Evolutionary conservation across 2,888 invertebrate species (phyloP), one percentile per base, ranked within the genome.

Genomic region (Hydrotaea cyrtoneurina): DNA sequence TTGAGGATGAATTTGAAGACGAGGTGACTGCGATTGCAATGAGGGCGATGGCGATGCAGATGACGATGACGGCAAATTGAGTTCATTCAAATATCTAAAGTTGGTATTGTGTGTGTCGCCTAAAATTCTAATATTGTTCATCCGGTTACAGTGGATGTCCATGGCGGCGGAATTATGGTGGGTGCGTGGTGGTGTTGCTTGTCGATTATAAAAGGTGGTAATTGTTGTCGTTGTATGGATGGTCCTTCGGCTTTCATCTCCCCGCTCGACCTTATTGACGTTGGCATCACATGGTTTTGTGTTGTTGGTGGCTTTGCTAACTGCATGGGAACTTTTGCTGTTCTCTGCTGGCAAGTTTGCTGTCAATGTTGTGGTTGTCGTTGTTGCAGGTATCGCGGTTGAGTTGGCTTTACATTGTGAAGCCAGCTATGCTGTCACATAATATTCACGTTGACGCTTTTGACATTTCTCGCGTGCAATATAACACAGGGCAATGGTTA

Each of bases 401-500:
- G 57, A 23, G 50, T 39, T 76, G 75, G 46, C 77, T 21, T 71
- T 46, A 72, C 43, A 43, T 78, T 72, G 66, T 81, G 80, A 72
- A 88, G 89, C 86, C 88, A 91, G 91, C 92, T 92, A 96, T 94
- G 95, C 95, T 82, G 95, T 95, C 87, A 95, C 95, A 88, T 95
- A 94, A 90, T 94, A 95, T 86, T 96, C 95, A 85, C 95, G 94
- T 87, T 95, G 94, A 83, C 96, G 93, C 89, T 96, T 96, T 88
- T 95, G 94, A 92, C 96, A 96, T 91, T 96, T 97, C 93, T 97
- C 96, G 80, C 95, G 94, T 86, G 96, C 94, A 87, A 97, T 96
- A 92, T 96, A 96, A 93, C 96, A 96, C 15, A 97, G 93, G 0
- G 97, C 96, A 88, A 97, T 95, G 26, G 96, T 96, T 91, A 97